A percentile compares a stretch with the other conserved stretches of the same genome.
Evolutionary conservation across 2,797 vertebrate species (phyloP).

Genomic region (Labroides dimidiatus): DNA sequence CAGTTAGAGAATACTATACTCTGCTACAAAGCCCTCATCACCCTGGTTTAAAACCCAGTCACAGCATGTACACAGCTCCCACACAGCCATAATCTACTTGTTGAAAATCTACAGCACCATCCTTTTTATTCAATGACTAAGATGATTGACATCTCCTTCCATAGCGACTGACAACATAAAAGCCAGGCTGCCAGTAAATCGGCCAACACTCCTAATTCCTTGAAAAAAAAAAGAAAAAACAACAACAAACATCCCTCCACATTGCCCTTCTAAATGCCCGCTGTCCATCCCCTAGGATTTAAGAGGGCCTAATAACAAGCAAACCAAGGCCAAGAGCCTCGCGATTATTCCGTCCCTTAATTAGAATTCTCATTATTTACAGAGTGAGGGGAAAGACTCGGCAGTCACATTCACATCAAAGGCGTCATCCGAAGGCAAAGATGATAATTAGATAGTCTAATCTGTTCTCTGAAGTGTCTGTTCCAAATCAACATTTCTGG

Average conservation of each 20-base stretch:
- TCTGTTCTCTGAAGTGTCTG: conserved; percentile 82
- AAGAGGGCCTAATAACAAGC: conserved; percentile 80
- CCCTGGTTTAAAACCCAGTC: conserved; percentile 54
- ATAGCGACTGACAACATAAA: conserved; percentile 78
- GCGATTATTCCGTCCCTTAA: conserved; percentile 85
- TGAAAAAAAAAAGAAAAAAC: conserved; percentile 47
- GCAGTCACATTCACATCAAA: conserved; percentile 85
- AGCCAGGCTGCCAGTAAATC: conserved; percentile 77
- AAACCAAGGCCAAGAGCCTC: conserved; percentile 79
- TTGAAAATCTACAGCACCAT: conserved; percentile 65
- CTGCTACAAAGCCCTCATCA: conserved; percentile 27
- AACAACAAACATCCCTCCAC: conserved; percentile 71
- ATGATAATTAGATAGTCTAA: conserved; percentile 86
- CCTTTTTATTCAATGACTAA: conserved; percentile 68
- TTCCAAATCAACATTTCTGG: conserved; percentile 82
- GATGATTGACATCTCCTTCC: conserved; percentile 74
- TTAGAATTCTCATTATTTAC: conserved; percentile 89
- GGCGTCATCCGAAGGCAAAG: conserved; percentile 81
- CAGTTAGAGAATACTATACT: conserved; percentile 16
- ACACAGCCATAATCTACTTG: conserved; percentile 64
- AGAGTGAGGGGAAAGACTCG: conserved; percentile 75
- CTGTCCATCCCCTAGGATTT: conserved; percentile 80
- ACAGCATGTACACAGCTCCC: conserved; percentile 46
- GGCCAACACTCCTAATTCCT: conserved; percentile 74
- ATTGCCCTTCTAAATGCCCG: conserved; percentile 79